Evolutionary conservation across 1,140 invertebrate species (phyloP), one percentile per base, ranked within the genome.

Genomic region (Brachionus calyciflorus): DNA sequence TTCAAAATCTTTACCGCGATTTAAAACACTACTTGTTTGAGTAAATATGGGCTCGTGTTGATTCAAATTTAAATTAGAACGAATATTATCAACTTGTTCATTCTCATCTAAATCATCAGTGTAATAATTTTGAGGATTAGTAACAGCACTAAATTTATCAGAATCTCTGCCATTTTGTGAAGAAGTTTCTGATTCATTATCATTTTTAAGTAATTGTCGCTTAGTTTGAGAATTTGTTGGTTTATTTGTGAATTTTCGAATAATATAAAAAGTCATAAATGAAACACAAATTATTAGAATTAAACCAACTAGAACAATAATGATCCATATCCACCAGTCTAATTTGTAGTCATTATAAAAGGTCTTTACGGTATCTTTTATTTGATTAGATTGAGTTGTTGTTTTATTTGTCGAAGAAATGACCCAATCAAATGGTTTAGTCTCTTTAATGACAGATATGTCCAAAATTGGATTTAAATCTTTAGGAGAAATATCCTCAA

Each of bases 391-490:
- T 49, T 3, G 46, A n/a, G n/a, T n/a, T 49, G 46, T 49, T 17
- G n/a, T 21, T 44, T 44, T 10, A 5, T n/a, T 44, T 44, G 55
- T 40, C 37, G 55, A 17, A 37, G 26, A 21, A 9, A 37, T 37
- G 9, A 37, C 33, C 33, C 3, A 5, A 5, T 17, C 33, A 37
- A 5, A 5, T 17, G 5, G 9, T n/a, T 37, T n/a, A 33, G 30
- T 60, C 21, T 60, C 55, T 37, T 60, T 60, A 1, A 60, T 40
- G 17, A 60, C n/a, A 3, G 55, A 60, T 28, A 60, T 17, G 37
- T 60, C 55, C 28, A 60, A 6, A 60, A 60, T 60, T 0, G 55
- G 55, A 37, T 40, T 10, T n/a, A 60, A n/a, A 37, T 60, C 55
- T 60, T 60, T 60, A 14, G 55, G 55, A 17, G 28, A 33, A 17